Evolutionary conservation across 2,888 invertebrate genomes (phyloP), one percentile per base, ranked within the genome.

Genomic region (Steromphala cineraria): DNA sequence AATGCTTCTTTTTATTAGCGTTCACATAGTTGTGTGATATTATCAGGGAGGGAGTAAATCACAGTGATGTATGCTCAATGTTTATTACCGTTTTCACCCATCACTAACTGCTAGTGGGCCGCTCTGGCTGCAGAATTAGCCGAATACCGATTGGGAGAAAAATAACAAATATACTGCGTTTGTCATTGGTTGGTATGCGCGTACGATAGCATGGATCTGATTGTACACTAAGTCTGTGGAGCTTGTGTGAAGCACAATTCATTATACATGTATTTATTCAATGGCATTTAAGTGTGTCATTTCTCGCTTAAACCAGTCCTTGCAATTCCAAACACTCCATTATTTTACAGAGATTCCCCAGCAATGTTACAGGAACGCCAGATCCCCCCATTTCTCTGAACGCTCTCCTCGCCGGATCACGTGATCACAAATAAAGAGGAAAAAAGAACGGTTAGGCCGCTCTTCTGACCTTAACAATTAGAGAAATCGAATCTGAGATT

Each of bases 401-500:
- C 15, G 28, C 13, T 31, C 28, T 62, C 28, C 62, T 28, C 24
- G 62, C 13, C 28, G 28, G 24, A 24, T 62, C 62, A 62, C 62
- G 62, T 62, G 62, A 62, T 31, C 24, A 62, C 62, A 62, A 28
- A 28, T 62, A 62, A 62, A 24, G 62, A 24, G 15, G 62, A 62
- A 62, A 56, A 24, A 62, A 15, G 28, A 17, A 5, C 15, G 21
- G 15, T 13, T 13, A 24, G 28, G 28, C 28, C 62, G 28, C 62
- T 62, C 62, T 17, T n/a, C 62, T 62, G 62, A 62, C 62, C 62
- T 31, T 21, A 62, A 62, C 62, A 62, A 62, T 62, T 62, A 62
- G 62, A 62, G 62, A 62, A 62, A 62, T 62, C 62, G 62, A 28
- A 13, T 24, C 24, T 31, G n/a, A 24, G 62, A 62, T 62, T 62